Percentiles rank a stretch among this genome's conserved stretches.
phyloP scores from a whole-genome alignment of 2,797 vertebrate genomes.

The Acridotheres tristis region DNA sequence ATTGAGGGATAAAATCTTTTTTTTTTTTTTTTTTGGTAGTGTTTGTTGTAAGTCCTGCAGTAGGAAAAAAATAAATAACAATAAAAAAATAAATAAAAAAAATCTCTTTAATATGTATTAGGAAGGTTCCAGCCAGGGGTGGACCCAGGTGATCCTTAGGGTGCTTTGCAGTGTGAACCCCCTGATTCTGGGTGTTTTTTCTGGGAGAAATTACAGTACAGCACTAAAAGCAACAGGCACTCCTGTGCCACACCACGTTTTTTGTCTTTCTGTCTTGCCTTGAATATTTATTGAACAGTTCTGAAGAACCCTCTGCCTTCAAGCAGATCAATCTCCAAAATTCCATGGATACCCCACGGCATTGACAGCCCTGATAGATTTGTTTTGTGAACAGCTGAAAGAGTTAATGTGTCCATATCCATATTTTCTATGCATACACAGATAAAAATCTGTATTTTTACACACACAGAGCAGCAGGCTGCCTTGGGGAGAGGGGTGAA shows the following conservation, averaged over 20 bases:
- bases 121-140: no score
- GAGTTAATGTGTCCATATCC: neutral
- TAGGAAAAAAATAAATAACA: neutral
- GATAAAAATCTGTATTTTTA: neutral
- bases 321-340: neutral
- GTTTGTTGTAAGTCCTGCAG: neutral
- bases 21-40: neutral
- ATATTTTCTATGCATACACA: accelerated
- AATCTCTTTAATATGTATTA: neutral
- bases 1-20: neutral
- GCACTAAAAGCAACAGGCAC: constrained; percentile 51
- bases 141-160: no score
- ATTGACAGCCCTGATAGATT: neutral
- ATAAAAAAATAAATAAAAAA: neutral
- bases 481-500: neutral
- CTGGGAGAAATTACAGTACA: neutral
- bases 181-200: neutral
- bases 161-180: neutral
- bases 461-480: neutral
- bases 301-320: neutral
- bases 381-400: neutral
- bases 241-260: constrained; percentile 28
- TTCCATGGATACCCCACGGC: neutral
- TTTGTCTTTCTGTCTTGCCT: neutral
- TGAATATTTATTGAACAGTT: neutral